These are phyloP conservation scores for Scaptomyza cyrtandrae DNA, from an alignment of 2,888 invertebrate species.

Conservation along the genomic window DNA sequence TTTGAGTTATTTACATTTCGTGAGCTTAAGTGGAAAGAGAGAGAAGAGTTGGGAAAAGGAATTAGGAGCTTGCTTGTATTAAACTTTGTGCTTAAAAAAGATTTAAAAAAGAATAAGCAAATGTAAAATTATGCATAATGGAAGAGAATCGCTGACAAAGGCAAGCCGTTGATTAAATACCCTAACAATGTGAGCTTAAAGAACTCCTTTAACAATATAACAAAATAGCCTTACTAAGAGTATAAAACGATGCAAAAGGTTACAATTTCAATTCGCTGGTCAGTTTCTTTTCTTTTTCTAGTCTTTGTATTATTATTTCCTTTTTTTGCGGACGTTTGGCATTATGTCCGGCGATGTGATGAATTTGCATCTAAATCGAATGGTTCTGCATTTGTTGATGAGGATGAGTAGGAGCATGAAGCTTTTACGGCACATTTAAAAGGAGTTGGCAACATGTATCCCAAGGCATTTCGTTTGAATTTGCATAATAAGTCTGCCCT, in stretches of 20 bases:
- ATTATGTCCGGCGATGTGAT: slow-evolving; percentile 76
- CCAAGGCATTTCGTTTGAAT: slow-evolving; percentile 60
- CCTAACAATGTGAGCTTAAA: not conserved
- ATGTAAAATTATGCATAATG: not conserved
- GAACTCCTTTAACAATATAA: not conserved
- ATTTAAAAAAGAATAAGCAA: not conserved
- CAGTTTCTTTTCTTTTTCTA: slow-evolving; percentile 29
- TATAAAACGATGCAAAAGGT: slow-evolving; percentile 37
- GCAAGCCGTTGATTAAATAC: not conserved
- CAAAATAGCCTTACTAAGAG: slow-evolving; percentile 5
- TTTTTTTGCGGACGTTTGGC: slow-evolving; percentile 28
- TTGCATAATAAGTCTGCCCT: slow-evolving; percentile 77
- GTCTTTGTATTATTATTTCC: slow-evolving; percentile 52
- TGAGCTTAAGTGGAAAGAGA: not conserved
- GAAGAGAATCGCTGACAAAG: not conserved
- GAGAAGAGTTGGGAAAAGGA: not conserved
- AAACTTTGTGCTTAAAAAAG: slow-evolving; percentile 27
- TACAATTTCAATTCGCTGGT: slow-evolving; percentile 53
- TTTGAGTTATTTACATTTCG: slow-evolving; percentile 55
- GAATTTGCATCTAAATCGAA: slow-evolving; percentile 85
- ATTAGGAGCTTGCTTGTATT: slow-evolving; percentile 8
- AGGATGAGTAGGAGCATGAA: not conserved
- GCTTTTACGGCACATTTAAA: slow-evolving; percentile 58
- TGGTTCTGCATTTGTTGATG: slow-evolving; percentile 27
- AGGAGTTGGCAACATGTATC: slow-evolving; percentile 56